Evolutionary conservation across 2,797 vertebrate genomes (phyloP).

Genomic region (Sylvia borin): DNA sequence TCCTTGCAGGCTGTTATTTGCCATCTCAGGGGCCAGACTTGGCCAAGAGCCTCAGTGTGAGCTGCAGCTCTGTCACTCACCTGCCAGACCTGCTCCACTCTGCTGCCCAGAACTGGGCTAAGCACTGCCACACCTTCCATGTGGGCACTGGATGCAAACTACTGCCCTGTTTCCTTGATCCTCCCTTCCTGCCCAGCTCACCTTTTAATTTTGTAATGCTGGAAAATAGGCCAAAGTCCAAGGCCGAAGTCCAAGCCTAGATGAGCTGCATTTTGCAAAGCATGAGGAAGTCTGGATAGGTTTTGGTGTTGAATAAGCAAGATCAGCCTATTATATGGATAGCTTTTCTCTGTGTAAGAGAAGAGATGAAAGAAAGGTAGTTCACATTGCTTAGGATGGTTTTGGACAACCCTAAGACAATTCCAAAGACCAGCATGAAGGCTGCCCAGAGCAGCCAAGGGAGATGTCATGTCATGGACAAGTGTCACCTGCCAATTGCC

Average conservation of each 20-base stretch:
- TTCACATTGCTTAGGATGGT: background rate
- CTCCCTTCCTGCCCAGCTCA: slow-evolving; percentile 7
- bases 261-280: background rate
- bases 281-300: background rate
- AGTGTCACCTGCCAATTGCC: background rate
- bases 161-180: background rate
- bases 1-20: background rate
- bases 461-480: background rate
- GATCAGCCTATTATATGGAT: background rate
- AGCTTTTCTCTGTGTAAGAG: background rate
- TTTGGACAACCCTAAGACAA: background rate
- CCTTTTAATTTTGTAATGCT: background rate
- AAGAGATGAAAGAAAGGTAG: background rate
- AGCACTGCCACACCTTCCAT: background rate
- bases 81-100: background rate
- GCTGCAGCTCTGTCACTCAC: background rate
- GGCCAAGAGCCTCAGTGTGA: background rate
- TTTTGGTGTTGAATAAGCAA: background rate
- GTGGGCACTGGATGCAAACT: background rate
- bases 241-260: background rate
- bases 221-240: background rate
- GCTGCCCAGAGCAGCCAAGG: accelerated
- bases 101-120: background rate
- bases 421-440: background rate
- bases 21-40: background rate